phyloP scores from a whole-genome alignment of 2,797 vertebrate species.

The Halcyon leucocephala region DNA sequence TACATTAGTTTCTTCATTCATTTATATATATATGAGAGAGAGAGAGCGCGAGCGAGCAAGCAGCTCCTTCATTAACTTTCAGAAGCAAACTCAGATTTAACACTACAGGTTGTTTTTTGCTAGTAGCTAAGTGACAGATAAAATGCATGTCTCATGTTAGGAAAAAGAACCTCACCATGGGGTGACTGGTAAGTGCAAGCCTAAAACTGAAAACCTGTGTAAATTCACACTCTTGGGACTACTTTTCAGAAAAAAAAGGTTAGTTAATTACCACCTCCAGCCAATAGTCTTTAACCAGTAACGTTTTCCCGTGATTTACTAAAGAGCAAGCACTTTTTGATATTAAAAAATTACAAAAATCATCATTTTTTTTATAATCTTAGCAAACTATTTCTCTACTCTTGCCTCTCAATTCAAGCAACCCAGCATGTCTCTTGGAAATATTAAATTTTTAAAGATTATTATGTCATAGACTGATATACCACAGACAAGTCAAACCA shows the following conservation, averaged over 20 bases:
- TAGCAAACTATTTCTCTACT: not conserved
- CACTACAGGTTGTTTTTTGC: not conserved
- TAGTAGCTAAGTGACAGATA: not conserved
- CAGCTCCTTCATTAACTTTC: not conserved
- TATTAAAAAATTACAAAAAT: not conserved
- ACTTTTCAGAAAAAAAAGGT: not conserved
- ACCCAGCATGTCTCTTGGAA: accelerated
- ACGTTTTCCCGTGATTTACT: not conserved
- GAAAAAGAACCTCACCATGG: not conserved
- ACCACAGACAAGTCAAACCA: not conserved
- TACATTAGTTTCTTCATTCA: not conserved
- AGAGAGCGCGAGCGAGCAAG: not conserved
- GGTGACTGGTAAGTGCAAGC: not conserved
- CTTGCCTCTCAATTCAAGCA: not conserved
- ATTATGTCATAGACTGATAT: accelerated
- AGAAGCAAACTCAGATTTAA: not conserved
- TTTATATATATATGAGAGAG: not conserved
- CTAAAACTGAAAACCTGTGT: not conserved
- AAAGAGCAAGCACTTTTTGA: not conserved
- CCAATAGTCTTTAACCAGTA: not conserved
- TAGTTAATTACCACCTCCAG: not conserved
- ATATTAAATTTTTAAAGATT: not conserved
- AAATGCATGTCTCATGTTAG: not conserved
- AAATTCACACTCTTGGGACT: not conserved
- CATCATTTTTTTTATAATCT: not conserved